phyloP scores from a whole-genome alignment of 2,797 vertebrate species.

The Intellagama lesueurii region DNA sequence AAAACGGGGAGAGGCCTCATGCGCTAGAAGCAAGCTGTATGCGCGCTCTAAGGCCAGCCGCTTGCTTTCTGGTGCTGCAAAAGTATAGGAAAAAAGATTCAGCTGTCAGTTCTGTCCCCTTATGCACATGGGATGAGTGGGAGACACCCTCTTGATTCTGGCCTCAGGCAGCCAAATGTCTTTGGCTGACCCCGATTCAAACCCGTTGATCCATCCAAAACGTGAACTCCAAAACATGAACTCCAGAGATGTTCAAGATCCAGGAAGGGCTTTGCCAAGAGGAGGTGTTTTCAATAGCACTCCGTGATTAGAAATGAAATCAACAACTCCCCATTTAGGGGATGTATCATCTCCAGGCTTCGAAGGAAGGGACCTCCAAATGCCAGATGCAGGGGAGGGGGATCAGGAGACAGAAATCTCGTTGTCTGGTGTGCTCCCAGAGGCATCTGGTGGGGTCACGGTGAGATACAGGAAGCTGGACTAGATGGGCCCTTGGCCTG shows the following conservation, averaged over 20 bases:
- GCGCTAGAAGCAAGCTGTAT: not conserved
- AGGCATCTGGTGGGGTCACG: too few relatives aligned
- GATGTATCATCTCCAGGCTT: too few relatives aligned
- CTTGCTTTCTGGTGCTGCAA: not conserved
- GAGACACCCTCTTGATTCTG: not conserved
- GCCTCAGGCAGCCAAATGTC: not conserved
- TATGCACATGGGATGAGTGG: not conserved
- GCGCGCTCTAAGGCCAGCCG: not conserved
- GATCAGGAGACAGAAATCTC: too few relatives aligned
- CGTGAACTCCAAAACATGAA: not conserved
- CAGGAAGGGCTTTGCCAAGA: too few relatives aligned
- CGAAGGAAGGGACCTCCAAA: too few relatives aligned
- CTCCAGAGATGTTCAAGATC: not conserved
- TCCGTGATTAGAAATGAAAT: not conserved
- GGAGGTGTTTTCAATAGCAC: not conserved
- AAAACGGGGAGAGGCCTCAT: not conserved
- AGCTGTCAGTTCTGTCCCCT: too few relatives aligned
- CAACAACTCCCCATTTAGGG: not conserved
- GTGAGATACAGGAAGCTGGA: too few relatives aligned
- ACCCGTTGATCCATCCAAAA: not conserved
- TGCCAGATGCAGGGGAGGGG: too few relatives aligned
- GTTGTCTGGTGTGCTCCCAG: too few relatives aligned
- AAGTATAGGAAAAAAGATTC: not conserved
- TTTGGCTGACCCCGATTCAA: not conserved
- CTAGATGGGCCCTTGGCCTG: too few relatives aligned